Conservation (phyloP, 2,113 vertebrate genomes). For the Pseudopipra pipra region DNA sequence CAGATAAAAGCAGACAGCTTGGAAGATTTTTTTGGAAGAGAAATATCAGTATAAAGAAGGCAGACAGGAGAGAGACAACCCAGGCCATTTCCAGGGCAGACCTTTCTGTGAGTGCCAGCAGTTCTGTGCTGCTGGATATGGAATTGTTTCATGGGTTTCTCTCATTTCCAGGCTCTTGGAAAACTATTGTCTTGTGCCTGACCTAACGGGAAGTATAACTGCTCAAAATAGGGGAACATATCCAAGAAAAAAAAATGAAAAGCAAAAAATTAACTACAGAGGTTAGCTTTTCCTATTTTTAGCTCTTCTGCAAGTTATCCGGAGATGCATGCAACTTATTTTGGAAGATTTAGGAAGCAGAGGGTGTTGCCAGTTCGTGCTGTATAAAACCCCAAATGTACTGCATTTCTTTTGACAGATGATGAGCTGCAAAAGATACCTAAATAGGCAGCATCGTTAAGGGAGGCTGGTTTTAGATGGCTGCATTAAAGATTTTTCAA, state of each 20-base stretch:
- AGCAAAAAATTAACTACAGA: background rate
- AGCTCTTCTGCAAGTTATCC: background rate
- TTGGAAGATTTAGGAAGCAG: background rate
- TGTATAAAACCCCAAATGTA: background rate
- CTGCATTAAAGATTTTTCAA: conserved; percentile 43
- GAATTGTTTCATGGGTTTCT: conserved; percentile 28
- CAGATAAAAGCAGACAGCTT: conserved; percentile 15
- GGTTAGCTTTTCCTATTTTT: conserved; percentile 27
- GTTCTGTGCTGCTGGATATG: background rate
- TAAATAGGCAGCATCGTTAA: conserved; percentile 17
- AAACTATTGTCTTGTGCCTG: conserved; percentile 21
- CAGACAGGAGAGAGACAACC: conserved; percentile 17
- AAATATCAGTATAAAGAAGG: background rate
- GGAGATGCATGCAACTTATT: background rate
- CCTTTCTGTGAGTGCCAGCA: background rate
- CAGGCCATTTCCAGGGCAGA: conserved; percentile 11
- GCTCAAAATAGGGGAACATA: background rate
- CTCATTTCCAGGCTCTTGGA: conserved; percentile 28
- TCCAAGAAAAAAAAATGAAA: background rate
- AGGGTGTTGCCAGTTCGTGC: background rate
- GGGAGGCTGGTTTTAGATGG: conserved; percentile 34
- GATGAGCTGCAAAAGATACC: conserved; percentile 20
- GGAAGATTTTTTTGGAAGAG: conserved; percentile 13
- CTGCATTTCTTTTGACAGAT: conserved; percentile 39
- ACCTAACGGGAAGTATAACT: conserved; percentile 1